These are phyloP conservation scores for Anoplolepis gracilipes DNA, from an alignment of 1,140 invertebrate species.

Conservation along the genomic window DNA sequence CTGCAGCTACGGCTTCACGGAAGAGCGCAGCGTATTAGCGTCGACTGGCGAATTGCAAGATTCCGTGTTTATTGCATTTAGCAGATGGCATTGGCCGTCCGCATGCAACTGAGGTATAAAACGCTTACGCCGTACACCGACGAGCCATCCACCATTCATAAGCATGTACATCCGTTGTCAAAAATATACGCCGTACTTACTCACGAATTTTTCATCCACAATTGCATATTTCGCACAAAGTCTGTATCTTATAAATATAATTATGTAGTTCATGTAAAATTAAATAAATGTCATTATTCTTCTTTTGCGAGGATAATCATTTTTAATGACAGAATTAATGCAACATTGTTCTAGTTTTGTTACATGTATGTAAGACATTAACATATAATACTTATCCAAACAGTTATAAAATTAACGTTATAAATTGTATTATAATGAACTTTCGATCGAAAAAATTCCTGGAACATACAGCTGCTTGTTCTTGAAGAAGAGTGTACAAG, in stretches of 20 bases:
- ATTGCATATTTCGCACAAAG: background rate
- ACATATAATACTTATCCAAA: background rate
- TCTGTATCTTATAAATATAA: background rate
- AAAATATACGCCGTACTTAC: slow-evolving; percentile 40
- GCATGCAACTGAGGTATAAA: slow-evolving; percentile 76
- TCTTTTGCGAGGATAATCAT: background rate
- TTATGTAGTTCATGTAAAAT: background rate
- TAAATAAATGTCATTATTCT: background rate
- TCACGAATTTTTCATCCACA: background rate
- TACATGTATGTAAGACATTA: background rate
- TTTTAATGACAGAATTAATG: background rate
- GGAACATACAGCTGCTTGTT: background rate
- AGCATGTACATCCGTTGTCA: slow-evolving; percentile 67
- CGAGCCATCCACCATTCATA: slow-evolving; percentile 49
- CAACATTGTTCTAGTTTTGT: background rate
- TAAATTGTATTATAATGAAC: background rate
- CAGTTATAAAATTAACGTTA: too few species aligned
- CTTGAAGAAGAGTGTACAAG: slow-evolving; percentile 71
- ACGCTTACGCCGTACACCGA: slow-evolving; percentile 60
- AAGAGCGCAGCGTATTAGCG: slow-evolving; percentile 62
- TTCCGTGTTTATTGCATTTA: slow-evolving; percentile 81
- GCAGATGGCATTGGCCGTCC: slow-evolving; percentile 76
- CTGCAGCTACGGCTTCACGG: slow-evolving; percentile 54
- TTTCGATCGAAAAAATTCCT: background rate
- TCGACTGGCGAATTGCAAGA: slow-evolving; percentile 76